phyloP scores from a whole-genome alignment of 2,888 invertebrate genomes.

The Macrosoma leucophasiata region DNA sequence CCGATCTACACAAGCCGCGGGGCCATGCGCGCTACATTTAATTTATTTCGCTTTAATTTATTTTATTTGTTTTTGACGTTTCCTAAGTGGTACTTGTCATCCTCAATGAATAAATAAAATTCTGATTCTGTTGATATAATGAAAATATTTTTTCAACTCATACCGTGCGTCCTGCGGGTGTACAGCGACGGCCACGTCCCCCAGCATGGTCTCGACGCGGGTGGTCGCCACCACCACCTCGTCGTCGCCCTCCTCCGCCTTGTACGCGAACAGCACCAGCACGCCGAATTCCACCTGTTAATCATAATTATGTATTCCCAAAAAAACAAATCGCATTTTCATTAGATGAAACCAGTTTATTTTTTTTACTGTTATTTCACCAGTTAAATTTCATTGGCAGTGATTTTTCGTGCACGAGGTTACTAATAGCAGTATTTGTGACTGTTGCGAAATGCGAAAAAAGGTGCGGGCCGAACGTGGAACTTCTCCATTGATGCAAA shows the following conservation, averaged over 20 bases:
- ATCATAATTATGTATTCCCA: too few relatives aligned
- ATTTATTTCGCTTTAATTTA: not conserved
- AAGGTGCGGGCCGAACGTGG: too few relatives aligned
- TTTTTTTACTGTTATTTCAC: too few relatives aligned
- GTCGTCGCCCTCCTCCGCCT: conserved; percentile 81
- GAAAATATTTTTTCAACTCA: not conserved
- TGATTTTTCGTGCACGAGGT: too few relatives aligned
- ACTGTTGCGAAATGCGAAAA: too few relatives aligned
- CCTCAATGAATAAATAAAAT: not conserved
- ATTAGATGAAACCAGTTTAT: too few relatives aligned
- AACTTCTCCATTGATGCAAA: too few relatives aligned
- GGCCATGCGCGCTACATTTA: not conserved
- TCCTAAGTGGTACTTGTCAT: not conserved
- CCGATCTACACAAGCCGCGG: not conserved
- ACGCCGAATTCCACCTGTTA: conserved; percentile 92
- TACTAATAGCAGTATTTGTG: too few relatives aligned
- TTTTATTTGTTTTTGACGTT: not conserved
- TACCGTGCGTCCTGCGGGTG: conserved; percentile 90
- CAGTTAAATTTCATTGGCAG: too few relatives aligned
- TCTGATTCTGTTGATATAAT: not conserved
- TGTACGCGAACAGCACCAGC: conserved; percentile 93
- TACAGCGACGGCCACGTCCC: conserved; percentile 98
- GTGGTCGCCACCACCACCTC: conserved; percentile 97
- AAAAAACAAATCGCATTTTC: too few relatives aligned
- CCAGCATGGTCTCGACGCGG: conserved; percentile 98